phyloP scores from a whole-genome alignment of 2,113 vertebrate species.

The Phyllopteryx taeniolatus region DNA sequence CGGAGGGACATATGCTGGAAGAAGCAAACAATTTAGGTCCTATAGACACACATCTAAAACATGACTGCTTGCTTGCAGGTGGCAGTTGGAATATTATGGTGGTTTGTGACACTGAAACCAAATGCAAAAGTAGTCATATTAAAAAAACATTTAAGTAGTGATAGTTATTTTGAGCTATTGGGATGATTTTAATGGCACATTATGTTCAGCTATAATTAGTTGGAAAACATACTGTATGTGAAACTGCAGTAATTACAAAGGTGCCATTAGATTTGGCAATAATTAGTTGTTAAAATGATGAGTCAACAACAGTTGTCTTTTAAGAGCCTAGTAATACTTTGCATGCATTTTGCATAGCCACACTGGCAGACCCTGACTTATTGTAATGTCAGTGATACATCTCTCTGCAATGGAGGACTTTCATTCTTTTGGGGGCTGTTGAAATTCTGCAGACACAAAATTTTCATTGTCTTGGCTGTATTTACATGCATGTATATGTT shows the following conservation, averaged over 20 bases:
- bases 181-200: constrained; percentile 10
- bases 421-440: constrained; percentile 59
- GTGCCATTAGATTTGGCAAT: constrained; percentile 24
- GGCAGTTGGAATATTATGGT: constrained; percentile 8
- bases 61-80: constrained; percentile 28
- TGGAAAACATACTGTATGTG: constrained; percentile 7
- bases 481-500: constrained; percentile 59
- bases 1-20: constrained; percentile 65
- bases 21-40: constrained; percentile 53
- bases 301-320: constrained; percentile 47
- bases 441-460: constrained; percentile 50
- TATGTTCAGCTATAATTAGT: constrained; percentile 10
- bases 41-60: constrained; percentile 9
- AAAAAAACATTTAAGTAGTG: not conserved
- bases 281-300: constrained; percentile 43
- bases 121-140: not conserved
- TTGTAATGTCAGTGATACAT: constrained; percentile 44
- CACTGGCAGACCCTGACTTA: constrained; percentile 36
- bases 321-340: constrained; percentile 36
- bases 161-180: constrained; percentile 3
- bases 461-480: constrained; percentile 66
- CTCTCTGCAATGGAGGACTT: constrained; percentile 41
- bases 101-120: not conserved
- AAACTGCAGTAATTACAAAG: constrained; percentile 18
- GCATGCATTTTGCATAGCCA: constrained; percentile 59